Evolutionary conservation across 2,888 invertebrate genomes (phyloP), one percentile per base, ranked within the genome.

Genomic region (Monoplex corrugatus): DNA sequence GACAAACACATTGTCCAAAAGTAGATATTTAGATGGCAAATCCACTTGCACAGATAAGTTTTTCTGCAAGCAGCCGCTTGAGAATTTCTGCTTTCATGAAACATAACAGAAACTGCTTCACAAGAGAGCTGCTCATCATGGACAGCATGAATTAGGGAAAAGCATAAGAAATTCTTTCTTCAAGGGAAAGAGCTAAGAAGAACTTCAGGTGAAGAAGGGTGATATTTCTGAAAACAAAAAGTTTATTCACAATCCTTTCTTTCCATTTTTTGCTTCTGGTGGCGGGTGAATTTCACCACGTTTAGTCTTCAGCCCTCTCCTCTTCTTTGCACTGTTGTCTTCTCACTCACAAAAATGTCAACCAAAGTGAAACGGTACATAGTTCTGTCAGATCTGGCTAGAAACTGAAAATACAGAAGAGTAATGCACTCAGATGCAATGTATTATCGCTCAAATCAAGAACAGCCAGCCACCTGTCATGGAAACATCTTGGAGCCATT

Each of bases 191-290:
- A 35, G 72, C 3, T 32, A 35, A 75, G 72, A n/a, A n/a, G n/a
- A 75, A 75, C 35, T 75, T 75, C 72, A 75, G 35, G 72, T 75
- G 72, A 35, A 75, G 72, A 75, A 75, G 38, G 38, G 72, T 38
- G 72, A 35, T 35, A 75, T 75, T 75, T 35, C 72, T 75, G 35
- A 35, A 0, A 28, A 32, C 2, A 35, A 75, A 75, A 32, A 75
- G 35, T 1, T 75, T 75, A 10, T 75, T 75, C 72, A 75, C 38
- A 75, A 75, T 75, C 35, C 72, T 75, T 32, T n/a, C 72, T 35
- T 75, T 75, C 19, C 35, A 32, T 38, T 1, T 19, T 75, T 75
- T 32, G 35, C 72, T 75, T 75, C 72, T 75, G 72, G 72, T 10
- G 72, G 32, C 72, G 8, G 72, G 72, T 75, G 72, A 75, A 75